Evolutionary conservation across 2,888 invertebrate species (phyloP), one percentile per base, ranked within the genome.

Genomic region (Iselma pallidipennis): DNA sequence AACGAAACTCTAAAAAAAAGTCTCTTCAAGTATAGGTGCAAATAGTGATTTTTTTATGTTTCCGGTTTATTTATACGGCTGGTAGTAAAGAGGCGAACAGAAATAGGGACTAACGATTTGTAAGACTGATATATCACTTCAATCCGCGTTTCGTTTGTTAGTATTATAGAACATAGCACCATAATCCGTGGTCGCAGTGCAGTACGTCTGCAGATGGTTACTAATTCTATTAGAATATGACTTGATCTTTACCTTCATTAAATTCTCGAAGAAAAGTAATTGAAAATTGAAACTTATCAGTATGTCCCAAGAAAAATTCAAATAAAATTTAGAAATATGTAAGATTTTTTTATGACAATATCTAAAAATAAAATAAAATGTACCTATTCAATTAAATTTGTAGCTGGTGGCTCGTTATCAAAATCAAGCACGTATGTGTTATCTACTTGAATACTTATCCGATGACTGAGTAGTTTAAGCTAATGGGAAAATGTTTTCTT

Each of bases 111-210:
- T 71, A 72, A 71, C 73, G 74, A 74, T 72, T 74, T 73, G 69
- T 76, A 76, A 76, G 74, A 74, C 76, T 74, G 74, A 77, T 77
- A 76, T 76, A 77, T 76, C 75, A 72, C 72, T 74, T 74, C 72
- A 75, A 75, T 75, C 74, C 74, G 71, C 69, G 72, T 74, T 73
- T 72, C 74, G 74, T 73, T 73, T 71, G 72, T 72, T 71, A 68
- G 71, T 68, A 72, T 75, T 75, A 74, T 74, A 66, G 69, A 70
- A 71, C 70, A 73, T 66, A 68, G 66, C 62, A 62, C 64, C 66
- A 63, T 76, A 75, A 74, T 73, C 74, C 72, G 71, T 70, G 71
- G 69, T 69, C 71, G 71, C 72, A 72, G 72, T 74, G 74, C 74
- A 74, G 67, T 73, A 69, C 69, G 68, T 71, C 71, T 73, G 73